A percentile compares a stretch with the other conserved stretches of the same genome.
phyloP scores from a whole-genome alignment of 1,140 invertebrate genomes.

The Aphaenogaster ashmeadi region DNA sequence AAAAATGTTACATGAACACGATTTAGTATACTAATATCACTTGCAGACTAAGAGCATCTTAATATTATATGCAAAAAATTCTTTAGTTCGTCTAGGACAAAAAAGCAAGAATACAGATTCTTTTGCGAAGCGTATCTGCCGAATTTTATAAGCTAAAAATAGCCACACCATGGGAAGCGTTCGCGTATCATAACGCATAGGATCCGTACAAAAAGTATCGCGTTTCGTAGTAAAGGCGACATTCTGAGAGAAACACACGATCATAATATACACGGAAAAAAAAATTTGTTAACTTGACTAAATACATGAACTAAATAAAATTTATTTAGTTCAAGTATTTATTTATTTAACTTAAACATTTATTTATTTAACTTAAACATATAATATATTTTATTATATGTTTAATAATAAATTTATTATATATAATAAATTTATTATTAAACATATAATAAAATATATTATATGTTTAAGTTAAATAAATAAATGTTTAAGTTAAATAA shows the following conservation, averaged over 20 bases:
- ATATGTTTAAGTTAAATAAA: too few relatives aligned
- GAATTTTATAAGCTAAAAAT: constrained; percentile 31
- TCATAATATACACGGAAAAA: too few relatives aligned
- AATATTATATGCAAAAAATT: not conserved
- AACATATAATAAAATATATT: too few relatives aligned
- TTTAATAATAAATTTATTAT: too few relatives aligned
- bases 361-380: too few relatives aligned
- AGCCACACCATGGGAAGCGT: constrained; percentile 11
- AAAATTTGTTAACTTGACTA: too few relatives aligned
- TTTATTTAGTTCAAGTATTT: too few relatives aligned
- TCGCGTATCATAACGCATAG: constrained; percentile 34
- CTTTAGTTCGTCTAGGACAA: not conserved
- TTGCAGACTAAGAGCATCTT: not conserved
- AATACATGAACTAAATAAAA: too few relatives aligned
- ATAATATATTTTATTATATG: too few relatives aligned
- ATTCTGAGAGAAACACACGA: constrained; percentile 34
- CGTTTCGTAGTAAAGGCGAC: constrained; percentile 44
- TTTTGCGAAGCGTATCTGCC: constrained; percentile 14
- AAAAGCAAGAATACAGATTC: constrained; percentile 2
- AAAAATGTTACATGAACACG: not conserved
- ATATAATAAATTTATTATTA: too few relatives aligned
- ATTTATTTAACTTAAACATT: too few relatives aligned
- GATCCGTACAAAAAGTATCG: constrained; percentile 36
- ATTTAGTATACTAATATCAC: not conserved
- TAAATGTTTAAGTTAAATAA: too few relatives aligned